A percentile compares a stretch with the other conserved stretches of the same genome.
phyloP scores from a whole-genome alignment of 2,797 vertebrate genomes.

The Darevskia nairensis region DNA sequence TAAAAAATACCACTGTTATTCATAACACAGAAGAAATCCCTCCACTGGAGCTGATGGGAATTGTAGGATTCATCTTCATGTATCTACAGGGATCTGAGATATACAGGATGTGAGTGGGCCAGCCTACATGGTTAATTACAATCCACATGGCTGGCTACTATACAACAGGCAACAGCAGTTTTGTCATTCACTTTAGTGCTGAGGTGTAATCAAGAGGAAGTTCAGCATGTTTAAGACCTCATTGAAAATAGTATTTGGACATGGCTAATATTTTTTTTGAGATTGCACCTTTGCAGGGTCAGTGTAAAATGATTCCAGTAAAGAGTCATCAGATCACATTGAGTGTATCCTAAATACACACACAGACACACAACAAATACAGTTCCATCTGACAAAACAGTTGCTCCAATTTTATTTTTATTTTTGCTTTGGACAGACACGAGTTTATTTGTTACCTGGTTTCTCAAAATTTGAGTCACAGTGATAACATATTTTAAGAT shows the following conservation, averaged over 20 bases:
- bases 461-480: constrained; percentile 41
- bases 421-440: constrained; percentile 65
- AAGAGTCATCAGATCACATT: constrained; percentile 37
- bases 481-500: constrained; percentile 40
- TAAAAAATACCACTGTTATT: neutral
- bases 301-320: neutral
- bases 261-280: neutral
- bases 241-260: neutral
- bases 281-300: neutral
- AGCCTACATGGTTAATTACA: neutral
- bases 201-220: neutral
- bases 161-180: neutral
- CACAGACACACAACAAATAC: constrained; percentile 25
- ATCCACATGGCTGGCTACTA: neutral
- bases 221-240: neutral
- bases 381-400: constrained; percentile 59
- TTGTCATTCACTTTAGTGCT: neutral
- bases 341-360: neutral
- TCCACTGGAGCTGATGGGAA: neutral
- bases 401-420: constrained; percentile 70
- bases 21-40: neutral
- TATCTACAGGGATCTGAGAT: neutral
- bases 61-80: neutral
- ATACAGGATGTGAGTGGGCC: neutral
- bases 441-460: constrained; percentile 33